Base-by-base conservation (phyloP, 2,888 invertebrate species). In the Furcula furcula region DNA sequence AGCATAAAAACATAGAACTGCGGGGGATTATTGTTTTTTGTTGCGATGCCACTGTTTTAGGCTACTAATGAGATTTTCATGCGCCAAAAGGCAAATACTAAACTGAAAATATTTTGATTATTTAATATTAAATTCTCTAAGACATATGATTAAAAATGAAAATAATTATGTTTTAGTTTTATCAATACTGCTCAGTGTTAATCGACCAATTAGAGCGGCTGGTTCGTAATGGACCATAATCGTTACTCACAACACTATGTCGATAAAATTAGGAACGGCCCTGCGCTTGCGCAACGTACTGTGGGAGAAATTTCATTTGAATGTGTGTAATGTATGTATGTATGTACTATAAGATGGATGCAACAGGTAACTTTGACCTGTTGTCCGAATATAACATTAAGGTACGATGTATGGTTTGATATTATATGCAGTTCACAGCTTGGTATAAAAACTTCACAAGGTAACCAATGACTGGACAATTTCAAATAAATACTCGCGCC, bases 201-300 rank as follows among this genome's bases (percentile, higher is more conserved):
- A 73, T 72, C 63, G 69, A 59, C 53, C 71, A 71, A 76, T 78
- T 78, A 76, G 64, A 55, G 48, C 46, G 43, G 53, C 42, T 46
- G 51, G 40, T 55, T 53, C 42, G 60, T 78, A 76, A 79, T 79
- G 65, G 75, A 43, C 59, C 50, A 57, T 78, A 72, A 79, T 75
- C 61, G 59, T 76, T 65, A 68, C 58, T 68, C 56, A 62, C 61
- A 66, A 62, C 68, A 70, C 60, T 58, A 58, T 51, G 48, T 69
- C 76, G 76, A 79, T 79, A 78, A 73, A 76, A 73, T 69, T 69
- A 70, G 67, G 64, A 61, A 59, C 57, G 62, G 45, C 46, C 31
- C 42, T 37, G 44, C 48, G 46, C 51, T 79, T 80, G 63, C 65
- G 64, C 71, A 79, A 80, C 52, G 32, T 31, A 36, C 38, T 46